Conservation (phyloP, 2,113 vertebrate species). For the Azemiops feae region DNA sequence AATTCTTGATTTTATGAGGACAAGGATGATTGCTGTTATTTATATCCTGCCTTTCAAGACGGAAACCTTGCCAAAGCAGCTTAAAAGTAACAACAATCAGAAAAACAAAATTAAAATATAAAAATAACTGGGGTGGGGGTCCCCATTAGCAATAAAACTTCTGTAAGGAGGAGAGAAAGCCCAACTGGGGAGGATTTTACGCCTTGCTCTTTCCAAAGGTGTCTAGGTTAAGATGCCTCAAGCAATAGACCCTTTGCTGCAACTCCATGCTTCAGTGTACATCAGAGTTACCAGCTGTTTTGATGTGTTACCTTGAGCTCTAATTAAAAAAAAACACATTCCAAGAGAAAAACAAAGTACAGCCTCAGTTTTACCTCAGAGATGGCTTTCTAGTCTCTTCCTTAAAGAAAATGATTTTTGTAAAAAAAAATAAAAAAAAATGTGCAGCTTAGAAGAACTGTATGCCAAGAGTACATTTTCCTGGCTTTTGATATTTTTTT, state of each 20-base stretch:
- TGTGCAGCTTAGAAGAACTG: background rate
- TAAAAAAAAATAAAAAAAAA: background rate
- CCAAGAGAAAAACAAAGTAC: background rate
- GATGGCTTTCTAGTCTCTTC: background rate
- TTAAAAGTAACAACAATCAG: background rate
- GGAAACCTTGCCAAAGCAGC: background rate
- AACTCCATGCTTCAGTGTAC: background rate
- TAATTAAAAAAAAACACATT: background rate
- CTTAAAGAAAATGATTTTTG: conserved; percentile 18
- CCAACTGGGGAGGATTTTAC: background rate
- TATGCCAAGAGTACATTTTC: background rate
- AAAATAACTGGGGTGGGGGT: background rate
- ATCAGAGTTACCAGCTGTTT: background rate
- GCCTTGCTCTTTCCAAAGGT: background rate
- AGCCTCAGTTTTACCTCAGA: conserved; percentile 26
- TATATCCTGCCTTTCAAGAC: background rate
- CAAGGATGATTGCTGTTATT: background rate
- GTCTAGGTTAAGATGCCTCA: conserved; percentile 8
- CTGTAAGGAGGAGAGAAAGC: background rate
- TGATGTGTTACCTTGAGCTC: background rate
- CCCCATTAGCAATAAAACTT: background rate
- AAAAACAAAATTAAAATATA: background rate
- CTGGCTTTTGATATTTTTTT: background rate
- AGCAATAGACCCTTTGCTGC: conserved; percentile 42
- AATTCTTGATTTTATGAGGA: background rate